Evolutionary conservation across 2,888 invertebrate genomes (phyloP).

Genomic region (Drosophila ezoana): DNA sequence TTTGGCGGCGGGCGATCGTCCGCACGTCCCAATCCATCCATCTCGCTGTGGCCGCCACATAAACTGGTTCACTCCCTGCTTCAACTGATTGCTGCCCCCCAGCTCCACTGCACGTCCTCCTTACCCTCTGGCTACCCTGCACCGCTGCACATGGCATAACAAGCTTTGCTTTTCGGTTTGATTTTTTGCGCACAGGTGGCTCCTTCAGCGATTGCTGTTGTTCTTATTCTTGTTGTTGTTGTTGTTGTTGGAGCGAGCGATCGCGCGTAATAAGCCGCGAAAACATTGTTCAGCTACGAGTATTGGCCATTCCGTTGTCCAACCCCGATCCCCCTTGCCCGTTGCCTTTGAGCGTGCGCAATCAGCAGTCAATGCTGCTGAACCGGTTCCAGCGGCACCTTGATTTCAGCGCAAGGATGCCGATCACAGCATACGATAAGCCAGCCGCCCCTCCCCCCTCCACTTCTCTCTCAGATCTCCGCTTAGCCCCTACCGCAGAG

Average conservation of each 20-base stretch:
- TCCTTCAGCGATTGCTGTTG: conserved; percentile 38
- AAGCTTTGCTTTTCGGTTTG: conserved; percentile 76
- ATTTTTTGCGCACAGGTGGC: conserved; percentile 76
- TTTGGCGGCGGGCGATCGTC: conserved; percentile 65
- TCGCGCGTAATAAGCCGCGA: conserved; percentile 83
- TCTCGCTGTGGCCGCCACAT: conserved; percentile 40
- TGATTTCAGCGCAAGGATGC: conserved; percentile 64
- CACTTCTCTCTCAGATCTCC: neutral
- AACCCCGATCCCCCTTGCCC: neutral
- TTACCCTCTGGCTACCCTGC: conserved; percentile 14
- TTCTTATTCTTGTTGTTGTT: conserved; percentile 12
- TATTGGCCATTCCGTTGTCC: conserved; percentile 46
- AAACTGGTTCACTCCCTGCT: conserved; percentile 71
- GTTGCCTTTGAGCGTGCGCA: conserved; percentile 30
- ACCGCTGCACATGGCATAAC: conserved; percentile 52
- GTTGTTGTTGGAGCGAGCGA: conserved; percentile 53
- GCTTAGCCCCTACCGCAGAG: no score
- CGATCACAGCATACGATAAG: conserved; percentile 48
- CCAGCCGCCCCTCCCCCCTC: neutral
- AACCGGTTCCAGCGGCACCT: conserved; percentile 72
- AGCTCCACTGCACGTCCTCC: conserved; percentile 1
- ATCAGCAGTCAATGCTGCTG: conserved; percentile 44
- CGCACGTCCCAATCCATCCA: conserved; percentile 66
- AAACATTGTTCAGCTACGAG: conserved; percentile 78
- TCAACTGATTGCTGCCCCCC: conserved; percentile 13